These are phyloP conservation scores for Spilarctia lutea DNA, from an alignment of 2,888 invertebrate species.

Conservation along the genomic window DNA sequence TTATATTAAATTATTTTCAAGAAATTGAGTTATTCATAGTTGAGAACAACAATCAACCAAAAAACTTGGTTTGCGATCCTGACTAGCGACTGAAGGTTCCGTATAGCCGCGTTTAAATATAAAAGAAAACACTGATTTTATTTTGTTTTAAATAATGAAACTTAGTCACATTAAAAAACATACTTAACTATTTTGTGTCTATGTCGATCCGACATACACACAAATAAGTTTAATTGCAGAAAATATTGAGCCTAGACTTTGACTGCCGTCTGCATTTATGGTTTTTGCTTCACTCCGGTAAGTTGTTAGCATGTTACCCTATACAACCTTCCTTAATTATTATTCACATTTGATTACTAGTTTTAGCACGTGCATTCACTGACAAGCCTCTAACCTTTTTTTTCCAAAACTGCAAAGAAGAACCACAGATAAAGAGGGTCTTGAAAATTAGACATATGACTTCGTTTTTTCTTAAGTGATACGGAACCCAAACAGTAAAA, in stretches of 20 bases:
- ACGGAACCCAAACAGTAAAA: constrained; percentile 15
- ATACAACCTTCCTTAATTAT: neutral
- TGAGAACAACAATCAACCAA: neutral
- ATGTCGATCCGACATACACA: too few species aligned
- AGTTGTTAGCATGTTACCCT: neutral
- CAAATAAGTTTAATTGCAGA: neutral
- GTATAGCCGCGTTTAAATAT: neutral
- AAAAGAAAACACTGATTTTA: neutral
- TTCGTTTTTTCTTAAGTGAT: neutral
- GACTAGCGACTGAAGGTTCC: neutral
- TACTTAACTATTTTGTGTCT: too few species aligned
- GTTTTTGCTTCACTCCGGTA: neutral
- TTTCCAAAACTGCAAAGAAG: neutral
- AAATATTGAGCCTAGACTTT: neutral
- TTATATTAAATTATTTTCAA: constrained; percentile 16
- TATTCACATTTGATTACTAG: neutral
- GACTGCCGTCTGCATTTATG: too few species aligned
- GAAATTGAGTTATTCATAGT: neutral
- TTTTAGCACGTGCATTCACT: neutral
- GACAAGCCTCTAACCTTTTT: too few species aligned
- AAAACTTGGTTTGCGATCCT: neutral
- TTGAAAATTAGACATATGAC: neutral
- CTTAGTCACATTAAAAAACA: neutral
- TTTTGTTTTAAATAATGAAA: neutral
- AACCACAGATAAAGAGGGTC: neutral